Evolutionary conservation across 2,113 vertebrate species (phyloP).

Genomic region (Micronisus gabar): DNA sequence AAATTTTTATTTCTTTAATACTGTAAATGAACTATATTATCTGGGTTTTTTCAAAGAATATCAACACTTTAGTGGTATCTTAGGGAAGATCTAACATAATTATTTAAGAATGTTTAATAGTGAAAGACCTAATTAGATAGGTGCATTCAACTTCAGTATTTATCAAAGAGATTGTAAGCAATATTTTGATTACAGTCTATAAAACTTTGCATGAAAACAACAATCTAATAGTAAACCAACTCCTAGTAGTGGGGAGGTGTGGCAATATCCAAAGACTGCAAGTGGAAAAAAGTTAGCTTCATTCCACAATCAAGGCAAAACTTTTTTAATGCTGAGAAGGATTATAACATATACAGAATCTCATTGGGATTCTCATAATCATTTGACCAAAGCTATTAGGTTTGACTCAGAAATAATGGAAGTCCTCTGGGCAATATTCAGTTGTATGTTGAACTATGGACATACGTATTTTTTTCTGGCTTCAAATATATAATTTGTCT

Average conservation of each 20-base stretch:
- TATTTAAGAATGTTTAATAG: not conserved
- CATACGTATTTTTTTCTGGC: accelerated
- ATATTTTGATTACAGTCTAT: not conserved
- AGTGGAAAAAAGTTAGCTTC: not conserved
- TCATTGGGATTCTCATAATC: not conserved
- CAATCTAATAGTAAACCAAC: not conserved
- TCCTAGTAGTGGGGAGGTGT: not conserved
- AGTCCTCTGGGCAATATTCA: not conserved
- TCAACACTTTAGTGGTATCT: not conserved
- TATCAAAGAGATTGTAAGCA: not conserved
- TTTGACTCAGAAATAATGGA: not conserved
- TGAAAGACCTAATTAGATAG: not conserved
- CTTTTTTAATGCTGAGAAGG: not conserved
- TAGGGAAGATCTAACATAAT: not conserved
- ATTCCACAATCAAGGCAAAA: not conserved
- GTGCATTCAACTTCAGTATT: not conserved
- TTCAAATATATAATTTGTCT: not conserved
- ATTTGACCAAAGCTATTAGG: not conserved
- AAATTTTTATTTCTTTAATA: not conserved
- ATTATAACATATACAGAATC: not conserved
- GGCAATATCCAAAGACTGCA: not conserved
- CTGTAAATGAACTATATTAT: not conserved
- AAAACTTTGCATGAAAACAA: not conserved
- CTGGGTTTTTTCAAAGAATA: not conserved
- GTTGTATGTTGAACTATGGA: not conserved